Conservation (phyloP, 2,797 vertebrate species). For the Semotilus atromaculatus region DNA sequence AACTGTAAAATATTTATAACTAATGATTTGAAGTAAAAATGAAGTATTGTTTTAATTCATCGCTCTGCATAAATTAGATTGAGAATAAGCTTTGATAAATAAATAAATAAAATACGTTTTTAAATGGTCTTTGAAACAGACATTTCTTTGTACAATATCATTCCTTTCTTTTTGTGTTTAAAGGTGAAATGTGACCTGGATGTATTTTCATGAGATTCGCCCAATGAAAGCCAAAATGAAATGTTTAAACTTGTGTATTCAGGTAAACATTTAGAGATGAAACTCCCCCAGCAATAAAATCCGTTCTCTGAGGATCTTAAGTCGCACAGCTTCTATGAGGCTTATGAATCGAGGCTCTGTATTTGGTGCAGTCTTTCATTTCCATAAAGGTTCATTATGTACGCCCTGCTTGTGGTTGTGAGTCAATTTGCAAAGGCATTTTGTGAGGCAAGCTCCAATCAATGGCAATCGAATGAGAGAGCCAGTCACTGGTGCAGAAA, state of each 20-base stretch:
- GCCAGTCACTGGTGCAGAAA: slow-evolving; percentile 54
- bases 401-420: slow-evolving; percentile 2
- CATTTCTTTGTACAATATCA: neutral
- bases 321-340: slow-evolving; percentile 32
- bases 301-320: neutral
- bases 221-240: neutral
- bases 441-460: slow-evolving; percentile 65
- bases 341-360: slow-evolving; percentile 14
- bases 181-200: neutral
- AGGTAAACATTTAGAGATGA: slow-evolving; percentile 6
- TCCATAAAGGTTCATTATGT: slow-evolving; percentile 53
- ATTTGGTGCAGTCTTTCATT: slow-evolving; percentile 49
- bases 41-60: no score
- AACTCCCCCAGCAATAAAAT: neutral
- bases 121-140: neutral
- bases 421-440: slow-evolving; percentile 24
- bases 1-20: no score
- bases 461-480: slow-evolving; percentile 70
- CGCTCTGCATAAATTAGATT: neutral
- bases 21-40: no score
- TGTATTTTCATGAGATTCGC: neutral
- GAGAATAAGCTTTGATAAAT: neutral
- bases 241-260: neutral
- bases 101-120: no score
- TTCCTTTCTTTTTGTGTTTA: neutral